phyloP scores from a whole-genome alignment of 2,797 vertebrate genomes.

The Dromococcyx pavoninus region DNA sequence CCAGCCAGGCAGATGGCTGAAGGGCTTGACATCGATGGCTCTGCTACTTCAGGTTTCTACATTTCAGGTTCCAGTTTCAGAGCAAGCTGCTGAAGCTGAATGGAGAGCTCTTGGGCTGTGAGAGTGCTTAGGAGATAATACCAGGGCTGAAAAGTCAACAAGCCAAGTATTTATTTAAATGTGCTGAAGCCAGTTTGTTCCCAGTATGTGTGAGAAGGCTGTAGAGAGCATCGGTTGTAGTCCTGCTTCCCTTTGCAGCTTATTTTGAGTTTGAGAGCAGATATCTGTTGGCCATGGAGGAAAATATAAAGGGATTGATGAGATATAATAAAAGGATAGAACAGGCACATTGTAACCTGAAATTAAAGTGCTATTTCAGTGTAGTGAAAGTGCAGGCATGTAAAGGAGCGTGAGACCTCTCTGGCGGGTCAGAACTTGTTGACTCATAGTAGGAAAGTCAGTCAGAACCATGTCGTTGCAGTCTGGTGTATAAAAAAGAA shows the following conservation, averaged over 20 bases:
- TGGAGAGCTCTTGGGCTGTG: background rate
- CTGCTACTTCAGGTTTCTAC: background rate
- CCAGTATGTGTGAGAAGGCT: background rate
- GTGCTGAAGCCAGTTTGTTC: background rate
- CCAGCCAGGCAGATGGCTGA: background rate
- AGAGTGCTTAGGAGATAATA: background rate
- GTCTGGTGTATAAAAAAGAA: background rate
- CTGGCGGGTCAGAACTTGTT: background rate
- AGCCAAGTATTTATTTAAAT: too few relatives aligned
- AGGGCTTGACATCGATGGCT: background rate
- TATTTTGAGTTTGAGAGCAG: background rate
- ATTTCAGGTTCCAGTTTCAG: background rate
- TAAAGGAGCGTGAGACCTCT: background rate
- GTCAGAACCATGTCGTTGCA: rapidly evolving
- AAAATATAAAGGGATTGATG: background rate
- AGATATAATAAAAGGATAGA: background rate
- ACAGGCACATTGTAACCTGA: background rate
- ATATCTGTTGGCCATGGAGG: background rate
- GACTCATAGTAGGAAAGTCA: rapidly evolving
- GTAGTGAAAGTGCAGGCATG: rapidly evolving
- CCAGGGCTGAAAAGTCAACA: background rate
- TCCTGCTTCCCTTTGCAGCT: background rate
- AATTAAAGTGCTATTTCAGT: background rate
- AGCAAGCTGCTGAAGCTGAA: background rate
- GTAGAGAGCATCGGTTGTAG: rapidly evolving